A percentile compares a stretch with the other conserved stretches of the same genome.
Evolutionary conservation across 2,113 vertebrate genomes (phyloP).

Genomic region (Epinephelus cyanopodus): DNA sequence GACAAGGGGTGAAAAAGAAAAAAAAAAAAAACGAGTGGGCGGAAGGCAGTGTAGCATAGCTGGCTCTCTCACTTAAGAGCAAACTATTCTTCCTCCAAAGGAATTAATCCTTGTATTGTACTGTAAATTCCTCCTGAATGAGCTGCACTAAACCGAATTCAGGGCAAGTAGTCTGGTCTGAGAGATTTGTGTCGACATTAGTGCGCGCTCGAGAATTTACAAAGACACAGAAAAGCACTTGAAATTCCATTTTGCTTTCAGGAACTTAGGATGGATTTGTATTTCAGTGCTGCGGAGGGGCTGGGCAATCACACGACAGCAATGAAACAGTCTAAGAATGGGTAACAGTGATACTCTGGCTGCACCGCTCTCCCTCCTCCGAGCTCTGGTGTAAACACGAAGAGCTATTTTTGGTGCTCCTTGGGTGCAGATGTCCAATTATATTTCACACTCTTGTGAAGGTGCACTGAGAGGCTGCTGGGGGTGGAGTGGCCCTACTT

Average conservation of each 20-base stretch:
- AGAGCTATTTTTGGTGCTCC: conserved; percentile 72
- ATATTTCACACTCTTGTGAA: conserved; percentile 78
- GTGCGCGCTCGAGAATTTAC: conserved; percentile 30
- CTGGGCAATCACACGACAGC: conserved; percentile 40
- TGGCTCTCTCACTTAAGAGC: conserved; percentile 42
- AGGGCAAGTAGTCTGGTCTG: conserved; percentile 36
- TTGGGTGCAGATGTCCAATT: conserved; percentile 82
- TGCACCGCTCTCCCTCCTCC: conserved; percentile 40
- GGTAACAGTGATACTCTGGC: conserved; percentile 50
- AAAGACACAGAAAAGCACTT: conserved; percentile 63
- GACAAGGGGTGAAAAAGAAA: background rate
- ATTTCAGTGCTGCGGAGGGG: conserved; percentile 33
- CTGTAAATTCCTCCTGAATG: conserved; percentile 52
- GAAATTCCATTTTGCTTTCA: conserved; percentile 56
- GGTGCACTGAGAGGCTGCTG: conserved; percentile 57
- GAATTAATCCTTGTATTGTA: conserved; percentile 61
- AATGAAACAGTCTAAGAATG: conserved; percentile 56
- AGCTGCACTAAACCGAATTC: conserved; percentile 38
- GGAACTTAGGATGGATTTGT: conserved; percentile 57
- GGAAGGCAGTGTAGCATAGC: conserved; percentile 38
- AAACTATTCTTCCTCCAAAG: conserved; percentile 28
- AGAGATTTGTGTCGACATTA: conserved; percentile 47
- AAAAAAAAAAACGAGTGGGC: background rate
- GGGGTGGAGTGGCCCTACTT: conserved; percentile 46
- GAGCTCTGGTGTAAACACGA: conserved; percentile 63